Conservation (phyloP, 2,888 invertebrate species). For the Leistus spinibarbis region DNA sequence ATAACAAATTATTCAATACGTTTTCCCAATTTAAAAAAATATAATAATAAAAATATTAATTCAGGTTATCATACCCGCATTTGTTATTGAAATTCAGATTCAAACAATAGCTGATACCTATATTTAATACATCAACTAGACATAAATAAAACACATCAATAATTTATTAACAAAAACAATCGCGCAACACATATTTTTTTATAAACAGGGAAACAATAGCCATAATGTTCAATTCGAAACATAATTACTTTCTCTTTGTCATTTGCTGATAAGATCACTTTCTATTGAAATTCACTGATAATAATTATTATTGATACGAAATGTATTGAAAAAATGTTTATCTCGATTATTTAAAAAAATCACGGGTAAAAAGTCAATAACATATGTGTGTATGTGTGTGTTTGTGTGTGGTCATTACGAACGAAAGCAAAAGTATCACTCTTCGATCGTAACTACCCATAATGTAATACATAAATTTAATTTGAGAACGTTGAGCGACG, state of each 20-base stretch:
- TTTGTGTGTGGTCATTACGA: too few relatives aligned
- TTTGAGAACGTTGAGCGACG: too few relatives aligned
- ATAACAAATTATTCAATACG: neutral
- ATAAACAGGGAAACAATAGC: neutral
- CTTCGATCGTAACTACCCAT: too few relatives aligned
- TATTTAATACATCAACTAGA: neutral
- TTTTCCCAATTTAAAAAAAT: neutral
- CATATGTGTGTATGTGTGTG: neutral
- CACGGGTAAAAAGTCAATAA: neutral
- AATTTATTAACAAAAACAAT: neutral
- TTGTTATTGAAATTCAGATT: neutral
- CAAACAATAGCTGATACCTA: slow-evolving; percentile 1
- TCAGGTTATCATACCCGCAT: slow-evolving; percentile 4
- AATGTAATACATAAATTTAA: too few relatives aligned
- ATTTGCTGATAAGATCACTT: slow-evolving; percentile 27
- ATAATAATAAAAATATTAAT: slow-evolving; percentile 16
- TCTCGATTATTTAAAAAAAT: neutral
- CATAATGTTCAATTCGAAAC: slow-evolving; percentile 4
- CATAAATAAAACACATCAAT: slow-evolving; percentile 3
- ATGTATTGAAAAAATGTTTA: neutral
- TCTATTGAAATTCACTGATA: neutral
- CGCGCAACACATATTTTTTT: neutral
- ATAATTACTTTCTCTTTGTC: slow-evolving; percentile 27
- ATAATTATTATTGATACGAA: neutral
- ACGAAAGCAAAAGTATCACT: too few relatives aligned